Conservation (phyloP, 1,140 invertebrate species). For the Hydropsyche tenuis region DNA sequence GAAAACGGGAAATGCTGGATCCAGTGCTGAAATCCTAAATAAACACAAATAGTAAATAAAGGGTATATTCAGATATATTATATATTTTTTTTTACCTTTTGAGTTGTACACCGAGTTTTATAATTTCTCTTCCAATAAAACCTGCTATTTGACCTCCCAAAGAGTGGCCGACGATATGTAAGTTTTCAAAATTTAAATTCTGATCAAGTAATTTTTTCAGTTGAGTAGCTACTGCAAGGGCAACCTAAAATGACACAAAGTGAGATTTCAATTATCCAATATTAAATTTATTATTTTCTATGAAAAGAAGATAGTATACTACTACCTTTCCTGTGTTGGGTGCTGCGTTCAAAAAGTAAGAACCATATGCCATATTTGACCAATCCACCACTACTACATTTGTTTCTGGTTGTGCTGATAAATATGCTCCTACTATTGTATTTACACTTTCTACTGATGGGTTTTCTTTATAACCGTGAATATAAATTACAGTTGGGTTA, state of each 20-base stretch:
- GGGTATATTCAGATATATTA: not conserved
- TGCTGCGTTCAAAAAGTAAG: constrained; percentile 43
- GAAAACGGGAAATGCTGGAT: constrained; percentile 68
- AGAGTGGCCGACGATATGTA: constrained; percentile 79
- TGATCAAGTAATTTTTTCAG: constrained; percentile 54
- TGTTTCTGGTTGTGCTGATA: constrained; percentile 34
- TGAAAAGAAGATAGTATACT: no score
- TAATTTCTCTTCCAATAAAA: constrained; percentile 64
- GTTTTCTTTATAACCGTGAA: constrained; percentile 66
- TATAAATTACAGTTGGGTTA: constrained; percentile 64
- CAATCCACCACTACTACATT: constrained; percentile 46
- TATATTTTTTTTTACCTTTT: constrained; percentile 50
- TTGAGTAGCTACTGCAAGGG: not conserved
- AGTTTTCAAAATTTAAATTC: constrained; percentile 56
- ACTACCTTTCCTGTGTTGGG: constrained; percentile 44
- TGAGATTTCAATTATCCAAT: no score
- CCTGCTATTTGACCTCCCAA: constrained; percentile 78
- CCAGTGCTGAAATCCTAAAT: constrained; percentile 64
- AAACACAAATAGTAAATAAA: not conserved
- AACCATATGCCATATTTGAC: constrained; percentile 49
- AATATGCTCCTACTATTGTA: constrained; percentile 52
- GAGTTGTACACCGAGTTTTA: constrained; percentile 52
- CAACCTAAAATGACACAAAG: no score
- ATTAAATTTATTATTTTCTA: no score
- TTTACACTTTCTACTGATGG: constrained; percentile 64